Evolutionary conservation across 23 tunicate species (phyloP).

Genomic region (Halocynthia roretzi): DNA sequence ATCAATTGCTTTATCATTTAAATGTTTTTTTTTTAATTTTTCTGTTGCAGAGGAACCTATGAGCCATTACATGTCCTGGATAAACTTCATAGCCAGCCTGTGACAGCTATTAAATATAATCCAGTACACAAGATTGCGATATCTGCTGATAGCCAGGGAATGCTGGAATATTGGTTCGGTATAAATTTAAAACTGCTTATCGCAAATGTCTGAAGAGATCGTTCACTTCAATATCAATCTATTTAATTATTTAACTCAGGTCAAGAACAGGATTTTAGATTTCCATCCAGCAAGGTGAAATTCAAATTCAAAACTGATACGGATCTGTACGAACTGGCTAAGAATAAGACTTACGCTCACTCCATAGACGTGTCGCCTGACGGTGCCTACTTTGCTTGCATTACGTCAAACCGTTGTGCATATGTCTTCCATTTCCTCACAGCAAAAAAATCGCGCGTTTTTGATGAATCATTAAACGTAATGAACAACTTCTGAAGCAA

Average conservation of each 20-base stretch:
- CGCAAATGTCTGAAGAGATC: background rate
- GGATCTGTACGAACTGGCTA: conserved; percentile 76
- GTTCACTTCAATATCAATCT: background rate
- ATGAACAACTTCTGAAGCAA: background rate
- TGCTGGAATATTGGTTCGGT: conserved; percentile 88
- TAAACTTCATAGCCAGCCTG: conserved; percentile 31
- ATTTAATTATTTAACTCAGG: conserved; percentile 14
- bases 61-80: conserved; percentile 33
- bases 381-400: conserved; percentile 57
- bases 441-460: conserved; percentile 74
- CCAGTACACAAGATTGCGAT: conserved; percentile 54
- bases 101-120: conserved; percentile 46
- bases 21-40: conserved; percentile 3
- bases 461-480: conserved; percentile 72
- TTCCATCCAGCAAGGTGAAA: conserved; percentile 42
- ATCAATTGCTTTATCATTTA: no score
- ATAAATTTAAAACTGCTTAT: background rate
- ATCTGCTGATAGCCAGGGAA: conserved; percentile 78
- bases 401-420: conserved; percentile 46
- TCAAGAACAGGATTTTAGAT: conserved; percentile 55
- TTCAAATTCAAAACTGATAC: conserved; percentile 89
- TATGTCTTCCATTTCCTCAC: conserved; percentile 74
- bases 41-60: conserved; percentile 34
- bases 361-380: conserved; percentile 58
- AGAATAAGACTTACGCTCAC: conserved; percentile 60